phyloP scores from a whole-genome alignment of 2,113 vertebrate species.

The Ariopsis seemanni region DNA sequence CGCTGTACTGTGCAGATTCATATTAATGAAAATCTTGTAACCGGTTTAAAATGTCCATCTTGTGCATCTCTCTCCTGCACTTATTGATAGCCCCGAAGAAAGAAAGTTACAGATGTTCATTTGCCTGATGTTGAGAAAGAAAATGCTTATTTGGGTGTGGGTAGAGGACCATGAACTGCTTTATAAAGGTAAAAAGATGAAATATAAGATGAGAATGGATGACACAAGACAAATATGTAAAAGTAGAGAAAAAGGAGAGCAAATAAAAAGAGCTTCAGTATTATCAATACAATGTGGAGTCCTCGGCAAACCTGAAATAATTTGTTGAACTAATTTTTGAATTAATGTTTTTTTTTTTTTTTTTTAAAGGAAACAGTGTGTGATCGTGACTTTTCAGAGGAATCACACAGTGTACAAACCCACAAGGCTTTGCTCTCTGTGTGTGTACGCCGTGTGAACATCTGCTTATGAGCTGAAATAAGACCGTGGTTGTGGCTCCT shows the following conservation, averaged over 20 bases:
- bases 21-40: constrained; percentile 46
- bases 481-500: constrained; percentile 37
- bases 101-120: constrained; percentile 21
- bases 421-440: neutral
- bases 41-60: constrained; percentile 33
- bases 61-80: constrained; percentile 16
- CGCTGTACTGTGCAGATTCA: constrained; percentile 21
- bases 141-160: neutral
- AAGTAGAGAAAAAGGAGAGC: neutral
- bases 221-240: neutral
- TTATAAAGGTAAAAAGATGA: neutral
- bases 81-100: constrained; percentile 21
- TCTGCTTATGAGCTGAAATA: constrained; percentile 35
- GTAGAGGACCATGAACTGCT: neutral
- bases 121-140: neutral
- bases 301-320: neutral
- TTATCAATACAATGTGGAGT: neutral
- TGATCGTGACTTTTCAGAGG: neutral
- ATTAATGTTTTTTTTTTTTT: too few species aligned
- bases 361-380: neutral
- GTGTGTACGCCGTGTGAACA: neutral
- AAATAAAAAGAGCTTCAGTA: neutral
- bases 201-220: neutral
- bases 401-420: neutral
- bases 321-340: neutral